Conservation (phyloP, 2,113 vertebrate species). For the Puntigrus tetrazona region DNA sequence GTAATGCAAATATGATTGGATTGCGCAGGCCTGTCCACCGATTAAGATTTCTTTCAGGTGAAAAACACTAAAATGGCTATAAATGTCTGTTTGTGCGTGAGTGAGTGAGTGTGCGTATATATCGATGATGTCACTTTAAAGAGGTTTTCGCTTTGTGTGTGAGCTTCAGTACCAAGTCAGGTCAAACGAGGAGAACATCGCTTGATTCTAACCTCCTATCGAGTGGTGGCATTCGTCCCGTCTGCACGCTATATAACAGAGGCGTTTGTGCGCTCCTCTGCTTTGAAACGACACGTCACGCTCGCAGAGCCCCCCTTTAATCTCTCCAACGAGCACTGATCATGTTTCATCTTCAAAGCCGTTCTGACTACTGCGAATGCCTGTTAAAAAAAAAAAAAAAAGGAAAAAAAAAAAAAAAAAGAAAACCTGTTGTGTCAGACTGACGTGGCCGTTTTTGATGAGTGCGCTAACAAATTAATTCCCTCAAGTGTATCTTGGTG, state of each 20-base stretch:
- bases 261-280: slow-evolving; percentile 16
- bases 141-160: background rate
- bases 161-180: slow-evolving; percentile 14
- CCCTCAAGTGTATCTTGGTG: slow-evolving; percentile 60
- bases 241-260: background rate
- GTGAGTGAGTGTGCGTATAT: slow-evolving; percentile 27
- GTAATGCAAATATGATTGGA: slow-evolving; percentile 7
- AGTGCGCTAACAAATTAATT: slow-evolving; percentile 65
- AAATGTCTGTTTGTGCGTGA: slow-evolving; percentile 22
- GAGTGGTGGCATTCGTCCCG: slow-evolving; percentile 4
- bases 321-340: slow-evolving; percentile 52
- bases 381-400: slow-evolving; percentile 42
- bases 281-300: slow-evolving; percentile 23
- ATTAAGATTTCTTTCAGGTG: slow-evolving; percentile 13
- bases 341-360: slow-evolving; percentile 53
- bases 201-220: background rate
- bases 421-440: slow-evolving; percentile 56
- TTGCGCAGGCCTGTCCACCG: background rate
- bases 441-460: slow-evolving; percentile 58
- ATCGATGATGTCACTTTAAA: slow-evolving; percentile 41
- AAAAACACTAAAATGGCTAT: slow-evolving; percentile 38
- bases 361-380: slow-evolving; percentile 50
- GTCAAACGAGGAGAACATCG: background rate
- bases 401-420: slow-evolving; percentile 43
- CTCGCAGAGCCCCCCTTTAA: slow-evolving; percentile 44